Base-by-base conservation (phyloP, 2,888 invertebrate genomes). In the Amphimallon solstitiale region DNA sequence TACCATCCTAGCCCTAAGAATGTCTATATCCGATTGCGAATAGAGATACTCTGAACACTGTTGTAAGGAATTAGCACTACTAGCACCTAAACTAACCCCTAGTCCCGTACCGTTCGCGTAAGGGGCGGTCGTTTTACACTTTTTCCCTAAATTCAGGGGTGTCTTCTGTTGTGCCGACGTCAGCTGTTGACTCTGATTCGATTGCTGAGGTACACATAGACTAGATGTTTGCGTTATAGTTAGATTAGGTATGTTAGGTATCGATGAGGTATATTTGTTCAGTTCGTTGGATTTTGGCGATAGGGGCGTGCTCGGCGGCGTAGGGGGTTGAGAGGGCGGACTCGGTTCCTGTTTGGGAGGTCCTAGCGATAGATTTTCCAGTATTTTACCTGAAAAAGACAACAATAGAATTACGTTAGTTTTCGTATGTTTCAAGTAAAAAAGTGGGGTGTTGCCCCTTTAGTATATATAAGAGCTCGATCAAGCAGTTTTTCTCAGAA, bases 301-400 rank as follows among this genome's bases (percentile, higher is more conserved):
- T 29, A 83, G 77, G 19, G 85, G 84, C 1, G 84, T 84, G 64
- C 83, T 81, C n/a, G 85, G 85, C 2, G 84, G 84, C 15, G 85
- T 85, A 9, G 85, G 84, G 3, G 85, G 84, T 72, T 84, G 84
- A n/a, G 81, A 81, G 7, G 81, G 80, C 9, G 83, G 82, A 49
- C 69, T 73, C 21, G 66, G 70, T 35, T 67, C 68, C 48, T 66
- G 66, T 67, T 68, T 72, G 21, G 71, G 70, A 29, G 78, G 75
- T 59, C 79, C 78, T 69, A 82, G 74, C 35, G 79, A 76, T 63
- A 84, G 78, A 71, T 83, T 84, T 73, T 84, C 84, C 76, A 84
- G 77, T 67, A 84, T 83, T 79, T 84, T 84, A 67, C 84, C 84
- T 84, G 79, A 73, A 78, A 75, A 70, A n/a, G n/a, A 29, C 5